phyloP scores from a whole-genome alignment of 2,888 invertebrate genomes.

The Drosophila phalerata region DNA sequence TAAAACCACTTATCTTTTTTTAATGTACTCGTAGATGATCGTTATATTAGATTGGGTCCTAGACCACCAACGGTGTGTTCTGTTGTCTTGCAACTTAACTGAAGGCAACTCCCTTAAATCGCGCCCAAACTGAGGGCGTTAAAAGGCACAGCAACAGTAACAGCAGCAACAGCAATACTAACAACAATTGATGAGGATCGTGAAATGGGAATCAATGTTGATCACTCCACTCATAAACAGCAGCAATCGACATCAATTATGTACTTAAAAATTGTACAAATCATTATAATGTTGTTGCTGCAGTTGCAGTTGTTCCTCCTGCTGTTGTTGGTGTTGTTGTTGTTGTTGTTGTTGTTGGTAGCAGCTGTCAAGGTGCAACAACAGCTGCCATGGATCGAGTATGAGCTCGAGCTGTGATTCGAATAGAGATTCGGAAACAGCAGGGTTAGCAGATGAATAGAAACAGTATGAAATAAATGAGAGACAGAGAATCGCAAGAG shows the following conservation, averaged over 20 bases:
- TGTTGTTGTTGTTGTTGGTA: conserved; percentile 15
- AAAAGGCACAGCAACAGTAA: conserved; percentile 14
- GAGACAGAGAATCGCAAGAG: neutral
- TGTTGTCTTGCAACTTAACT: conserved; percentile 25
- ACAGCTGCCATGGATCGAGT: conserved; percentile 31
- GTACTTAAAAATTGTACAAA: conserved; percentile 62
- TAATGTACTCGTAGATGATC: no score
- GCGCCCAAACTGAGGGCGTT: conserved; percentile 37
- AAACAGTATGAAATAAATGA: conserved; percentile 1
- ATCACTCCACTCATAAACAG: conserved; percentile 44
- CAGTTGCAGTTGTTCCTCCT: conserved; percentile 3
- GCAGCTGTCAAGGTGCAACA: conserved; percentile 44
- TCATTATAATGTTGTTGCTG: conserved; percentile 42
- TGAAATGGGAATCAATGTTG: conserved; percentile 24
- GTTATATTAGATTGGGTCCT: neutral
- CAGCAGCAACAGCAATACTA: conserved; percentile 12
- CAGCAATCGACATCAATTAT: conserved; percentile 68
- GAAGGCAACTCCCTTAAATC: conserved; percentile 16
- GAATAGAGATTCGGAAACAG: conserved; percentile 6
- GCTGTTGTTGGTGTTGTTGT: conserved; percentile 1
- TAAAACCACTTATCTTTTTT: no score
- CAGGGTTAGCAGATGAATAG: conserved; percentile 42
- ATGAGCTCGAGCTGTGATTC: conserved; percentile 13
- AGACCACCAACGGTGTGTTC: conserved; percentile 41
- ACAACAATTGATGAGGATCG: conserved; percentile 15